A percentile compares a stretch with the other conserved stretches of the same genome.
Conservation (phyloP, 2,797 vertebrate genomes). For the Thripadectes ignobilis region DNA sequence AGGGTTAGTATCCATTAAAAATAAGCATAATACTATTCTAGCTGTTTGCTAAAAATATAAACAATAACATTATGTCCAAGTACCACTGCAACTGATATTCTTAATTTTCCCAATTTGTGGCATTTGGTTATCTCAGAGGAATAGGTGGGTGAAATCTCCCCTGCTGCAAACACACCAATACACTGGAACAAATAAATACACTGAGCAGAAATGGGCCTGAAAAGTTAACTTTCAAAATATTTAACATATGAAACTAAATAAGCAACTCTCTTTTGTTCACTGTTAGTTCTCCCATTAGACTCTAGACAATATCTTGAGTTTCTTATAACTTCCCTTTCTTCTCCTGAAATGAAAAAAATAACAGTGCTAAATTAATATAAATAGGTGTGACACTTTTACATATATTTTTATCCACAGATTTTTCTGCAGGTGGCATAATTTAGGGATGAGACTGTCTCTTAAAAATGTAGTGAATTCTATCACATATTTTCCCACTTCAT, state of each 20-base stretch:
- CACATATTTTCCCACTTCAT: neutral
- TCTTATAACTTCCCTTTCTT: constrained; percentile 4
- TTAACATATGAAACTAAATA: neutral
- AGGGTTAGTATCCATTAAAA: neutral
- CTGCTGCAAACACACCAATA: neutral
- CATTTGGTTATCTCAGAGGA: neutral
- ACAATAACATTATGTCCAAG: neutral
- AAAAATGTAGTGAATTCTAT: neutral
- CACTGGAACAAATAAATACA: neutral
- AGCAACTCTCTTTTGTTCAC: neutral
- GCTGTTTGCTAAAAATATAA: neutral
- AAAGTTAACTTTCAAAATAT: neutral
- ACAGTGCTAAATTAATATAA: neutral
- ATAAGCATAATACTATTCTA: neutral
- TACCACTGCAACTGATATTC: neutral
- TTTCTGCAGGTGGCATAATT: constrained; percentile 3
- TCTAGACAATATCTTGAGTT: neutral
- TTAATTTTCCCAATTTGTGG: neutral
- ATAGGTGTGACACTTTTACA: neutral
- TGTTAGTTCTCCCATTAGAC: neutral
- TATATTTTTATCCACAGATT: neutral
- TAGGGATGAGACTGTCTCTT: neutral
- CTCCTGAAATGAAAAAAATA: constrained; percentile 47
- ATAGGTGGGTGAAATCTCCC: neutral
- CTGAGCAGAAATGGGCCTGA: neutral